phyloP scores from a whole-genome alignment of 2,113 vertebrate species.

The Boleophthalmus pectinirostris region DNA sequence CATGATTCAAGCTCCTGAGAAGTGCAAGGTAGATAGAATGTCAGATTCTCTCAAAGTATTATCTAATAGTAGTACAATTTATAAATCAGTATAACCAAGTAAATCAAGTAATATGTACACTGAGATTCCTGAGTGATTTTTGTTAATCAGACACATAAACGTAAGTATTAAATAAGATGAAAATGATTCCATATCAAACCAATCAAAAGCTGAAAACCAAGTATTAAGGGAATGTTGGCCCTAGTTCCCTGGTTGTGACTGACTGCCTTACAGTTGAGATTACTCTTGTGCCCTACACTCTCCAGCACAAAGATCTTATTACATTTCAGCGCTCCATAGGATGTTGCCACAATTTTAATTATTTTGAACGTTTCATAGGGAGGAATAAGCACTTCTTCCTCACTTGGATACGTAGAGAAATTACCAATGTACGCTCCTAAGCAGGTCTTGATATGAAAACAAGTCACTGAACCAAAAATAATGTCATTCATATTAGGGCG shows the following conservation, averaged over 20 bases:
- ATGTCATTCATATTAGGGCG: rapidly evolving
- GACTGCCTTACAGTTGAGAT: slow-evolving; percentile 9
- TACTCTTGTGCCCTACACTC: not conserved
- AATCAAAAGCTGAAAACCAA: not conserved
- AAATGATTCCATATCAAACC: no score
- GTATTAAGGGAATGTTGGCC: not conserved
- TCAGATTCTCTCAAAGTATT: no score
- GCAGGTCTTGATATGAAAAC: slow-evolving; percentile 35
- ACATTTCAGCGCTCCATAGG: not conserved
- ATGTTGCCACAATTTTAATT: not conserved
- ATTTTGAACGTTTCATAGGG: slow-evolving; percentile 27
- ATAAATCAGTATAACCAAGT: no score
- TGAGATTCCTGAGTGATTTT: no score
- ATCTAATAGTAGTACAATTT: no score
- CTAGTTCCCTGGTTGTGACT: not conserved
- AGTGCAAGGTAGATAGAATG: no score
- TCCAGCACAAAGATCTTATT: not conserved
- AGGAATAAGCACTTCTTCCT: slow-evolving; percentile 24
- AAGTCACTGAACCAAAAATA: slow-evolving; percentile 18
- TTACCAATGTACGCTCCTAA: slow-evolving; percentile 2
- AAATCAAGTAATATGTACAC: no score
- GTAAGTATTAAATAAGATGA: no score
- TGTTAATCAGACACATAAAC: no score
- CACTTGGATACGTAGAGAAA: not conserved
- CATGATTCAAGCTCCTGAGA: no score